Evolutionary conservation across 1,140 invertebrate species (phyloP).

Genomic region (Heliconius nattereri): DNA sequence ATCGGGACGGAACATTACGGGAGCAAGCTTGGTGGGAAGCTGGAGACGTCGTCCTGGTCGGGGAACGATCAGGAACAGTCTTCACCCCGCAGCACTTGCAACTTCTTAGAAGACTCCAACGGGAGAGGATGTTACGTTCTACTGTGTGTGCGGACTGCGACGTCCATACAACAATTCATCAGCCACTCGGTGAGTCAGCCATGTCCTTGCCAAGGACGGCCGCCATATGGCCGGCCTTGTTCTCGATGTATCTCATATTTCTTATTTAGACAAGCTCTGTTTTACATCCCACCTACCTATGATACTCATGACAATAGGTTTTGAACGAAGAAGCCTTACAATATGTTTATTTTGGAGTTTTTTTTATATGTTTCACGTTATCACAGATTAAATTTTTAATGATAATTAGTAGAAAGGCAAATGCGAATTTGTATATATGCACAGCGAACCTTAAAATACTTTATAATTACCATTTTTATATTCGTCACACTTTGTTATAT

Average conservation of each 20-base stretch:
- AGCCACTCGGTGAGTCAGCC: conserved; percentile 86
- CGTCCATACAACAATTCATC: conserved; percentile 89
- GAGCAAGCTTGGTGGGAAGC: conserved; percentile 82
- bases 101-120: conserved; percentile 82
- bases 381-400: not conserved
- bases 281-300: not conserved
- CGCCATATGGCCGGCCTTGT: conserved; percentile 52
- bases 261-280: not conserved
- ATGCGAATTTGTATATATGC: conserved; percentile 25
- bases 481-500: not conserved
- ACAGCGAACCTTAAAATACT: conserved; percentile 16
- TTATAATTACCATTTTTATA: not conserved
- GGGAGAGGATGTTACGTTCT: conserved; percentile 84
- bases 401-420: conserved; percentile 2
- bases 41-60: conserved; percentile 80
- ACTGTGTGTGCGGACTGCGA: conserved; percentile 82
- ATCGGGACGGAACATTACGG: conserved; percentile 74
- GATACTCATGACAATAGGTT: not conserved
- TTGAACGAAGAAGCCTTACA: not conserved
- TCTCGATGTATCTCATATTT: conserved; percentile 42
- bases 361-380: not conserved
- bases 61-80: conserved; percentile 82
- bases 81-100: conserved; percentile 84
- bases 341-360: not conserved
- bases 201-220: conserved; percentile 80